Percentiles rank a stretch among this genome's conserved stretches.
Evolutionary conservation across 2,113 vertebrate species (phyloP).

Genomic region (Neodon shergylaensis): DNA sequence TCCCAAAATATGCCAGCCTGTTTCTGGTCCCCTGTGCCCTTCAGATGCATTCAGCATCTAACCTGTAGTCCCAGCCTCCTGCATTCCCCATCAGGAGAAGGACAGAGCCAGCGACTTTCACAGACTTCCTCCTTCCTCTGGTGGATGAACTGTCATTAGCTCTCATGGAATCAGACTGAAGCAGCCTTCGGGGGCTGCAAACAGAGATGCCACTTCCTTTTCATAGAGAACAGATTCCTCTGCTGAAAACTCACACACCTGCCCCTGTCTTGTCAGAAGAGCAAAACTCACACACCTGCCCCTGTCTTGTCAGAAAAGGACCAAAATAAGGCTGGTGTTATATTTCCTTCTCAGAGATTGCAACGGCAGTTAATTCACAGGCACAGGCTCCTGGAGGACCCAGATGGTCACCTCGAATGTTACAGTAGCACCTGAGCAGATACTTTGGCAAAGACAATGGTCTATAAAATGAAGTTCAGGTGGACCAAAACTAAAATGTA

Average conservation of each 20-base stretch:
- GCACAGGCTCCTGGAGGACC: neutral
- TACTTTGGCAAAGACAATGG: constrained; percentile 60
- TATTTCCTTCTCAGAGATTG: neutral
- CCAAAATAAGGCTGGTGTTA: neutral
- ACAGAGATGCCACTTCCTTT: constrained; percentile 29
- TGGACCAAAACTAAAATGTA: constrained; percentile 74
- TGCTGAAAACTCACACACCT: neutral
- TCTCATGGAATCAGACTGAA: constrained; percentile 45
- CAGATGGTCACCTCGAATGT: neutral
- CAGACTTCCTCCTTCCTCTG: neutral
- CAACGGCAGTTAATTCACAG: neutral
- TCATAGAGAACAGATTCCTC: neutral
- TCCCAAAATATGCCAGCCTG: neutral
- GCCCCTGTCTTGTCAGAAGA: neutral
- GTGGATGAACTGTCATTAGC: constrained; percentile 8
- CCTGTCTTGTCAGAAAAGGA: neutral
- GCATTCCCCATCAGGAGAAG: neutral
- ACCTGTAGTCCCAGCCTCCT: neutral
- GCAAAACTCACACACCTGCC: neutral
- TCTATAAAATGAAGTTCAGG: constrained; percentile 66
- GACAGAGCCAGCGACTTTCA: neutral
- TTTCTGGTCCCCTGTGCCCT: neutral
- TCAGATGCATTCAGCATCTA: neutral
- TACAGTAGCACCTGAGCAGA: neutral
- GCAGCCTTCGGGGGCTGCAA: neutral